A percentile compares a stretch with the other conserved stretches of the same genome.
Evolutionary conservation across 1,140 invertebrate genomes (phyloP).

Genomic region (Dreissena rostriformis): DNA sequence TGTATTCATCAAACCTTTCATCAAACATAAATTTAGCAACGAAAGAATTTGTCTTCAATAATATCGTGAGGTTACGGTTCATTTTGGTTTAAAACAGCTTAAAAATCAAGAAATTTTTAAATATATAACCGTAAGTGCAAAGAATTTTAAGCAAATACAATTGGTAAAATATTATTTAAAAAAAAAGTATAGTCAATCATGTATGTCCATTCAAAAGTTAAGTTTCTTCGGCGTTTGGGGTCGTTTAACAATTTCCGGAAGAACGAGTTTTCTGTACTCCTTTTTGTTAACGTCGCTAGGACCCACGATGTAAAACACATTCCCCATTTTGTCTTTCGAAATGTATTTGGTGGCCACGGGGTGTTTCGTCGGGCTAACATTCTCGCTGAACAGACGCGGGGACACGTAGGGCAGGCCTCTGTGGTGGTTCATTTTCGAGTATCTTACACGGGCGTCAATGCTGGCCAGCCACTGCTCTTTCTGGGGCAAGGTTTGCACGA

Average conservation of each 20-base stretch:
- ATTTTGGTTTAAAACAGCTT: too few species aligned
- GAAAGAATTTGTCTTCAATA: too few species aligned
- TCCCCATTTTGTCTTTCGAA: conserved; percentile 40
- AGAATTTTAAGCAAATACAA: too few species aligned
- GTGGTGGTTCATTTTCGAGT: conserved; percentile 42
- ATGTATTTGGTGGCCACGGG: conserved; percentile 28
- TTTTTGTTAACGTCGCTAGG: conserved; percentile 44
- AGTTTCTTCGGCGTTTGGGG: conserved; percentile 11
- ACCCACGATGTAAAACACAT: conserved; percentile 46
- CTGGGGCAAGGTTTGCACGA: conserved; percentile 40
- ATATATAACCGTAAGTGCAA: too few species aligned
- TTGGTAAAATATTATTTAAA: too few species aligned
- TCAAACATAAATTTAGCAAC: too few species aligned
- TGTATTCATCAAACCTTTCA: too few species aligned
- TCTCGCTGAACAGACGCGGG: conserved; percentile 35
- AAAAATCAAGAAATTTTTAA: too few species aligned
- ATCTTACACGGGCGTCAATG: conserved; percentile 43
- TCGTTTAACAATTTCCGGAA: conserved; percentile 47
- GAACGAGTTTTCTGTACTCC: conserved; percentile 26
- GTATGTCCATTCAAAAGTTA: conserved; percentile 22
- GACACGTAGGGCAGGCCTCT: conserved; percentile 32
- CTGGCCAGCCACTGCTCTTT: conserved; percentile 53
- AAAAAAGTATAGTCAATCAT: neutral
- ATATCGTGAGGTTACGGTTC: too few species aligned
- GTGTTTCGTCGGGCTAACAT: conserved; percentile 28